Evolutionary conservation across 2,113 vertebrate genomes (phyloP), one percentile per base, ranked within the genome.

Genomic region (Cynopterus brachyotis): DNA sequence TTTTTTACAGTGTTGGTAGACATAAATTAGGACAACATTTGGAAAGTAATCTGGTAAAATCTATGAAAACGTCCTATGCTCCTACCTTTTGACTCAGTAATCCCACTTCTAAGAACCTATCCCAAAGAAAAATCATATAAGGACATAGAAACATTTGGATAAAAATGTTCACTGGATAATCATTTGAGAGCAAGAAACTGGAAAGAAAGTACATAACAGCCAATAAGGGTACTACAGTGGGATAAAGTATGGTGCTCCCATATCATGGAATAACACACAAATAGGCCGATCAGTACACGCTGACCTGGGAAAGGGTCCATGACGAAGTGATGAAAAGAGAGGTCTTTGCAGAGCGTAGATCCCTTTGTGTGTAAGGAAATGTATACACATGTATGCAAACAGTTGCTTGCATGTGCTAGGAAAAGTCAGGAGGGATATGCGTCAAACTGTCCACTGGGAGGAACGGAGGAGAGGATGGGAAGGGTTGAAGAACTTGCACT

Each of bases 31-130:
- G 40, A 80, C 57, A 80, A n/a, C 57, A 9, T 75, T 84, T 96
- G 19, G 76, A 93, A 91, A 96, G 64, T 30, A 75, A 91, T 80
- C 69, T 81, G 59, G n/a, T 42, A 62, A 42, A 70, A 88, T 80
- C 70, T 42, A 50, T 26, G 70, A 78, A 92, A 47, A 72, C 57
- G 22, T 9, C 42, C 30, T 12, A 59, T 84, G 22, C 8, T 66
- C 66, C 75, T 45, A 55, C 37, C 9, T 9, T 88, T 80, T 42
- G 66, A 60, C 9, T 62, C 45, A 75, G 53, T 19, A 47, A 57
- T 59, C n/a, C 30, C 55, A 66, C 24, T 78, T 67, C 42, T 57
- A 95, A 81, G 10, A 62, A 17, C 5, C 24, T 53, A 42, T 32
- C 60, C 45, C 42, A 93, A 80, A 95, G 40, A 72, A 80, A 88